Conservation (phyloP, 2,113 vertebrate species). For the Cyphomyrus discorhynchus region DNA sequence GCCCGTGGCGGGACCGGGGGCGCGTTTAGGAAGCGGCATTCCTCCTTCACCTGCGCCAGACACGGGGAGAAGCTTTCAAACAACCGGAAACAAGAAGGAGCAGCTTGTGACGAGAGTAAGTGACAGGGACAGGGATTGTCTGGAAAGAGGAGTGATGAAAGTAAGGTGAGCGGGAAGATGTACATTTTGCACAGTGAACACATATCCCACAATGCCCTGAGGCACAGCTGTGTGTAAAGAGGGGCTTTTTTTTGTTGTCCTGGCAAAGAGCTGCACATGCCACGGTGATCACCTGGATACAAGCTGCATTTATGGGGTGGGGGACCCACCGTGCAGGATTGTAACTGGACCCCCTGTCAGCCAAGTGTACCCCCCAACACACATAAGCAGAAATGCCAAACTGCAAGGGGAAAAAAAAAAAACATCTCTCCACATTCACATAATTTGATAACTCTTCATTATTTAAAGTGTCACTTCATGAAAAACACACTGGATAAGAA, state of each 20-base stretch:
- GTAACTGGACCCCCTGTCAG: background rate
- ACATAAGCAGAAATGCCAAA: background rate
- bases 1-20: slow-evolving; percentile 87
- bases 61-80: background rate
- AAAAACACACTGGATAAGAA: background rate
- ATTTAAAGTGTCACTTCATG: background rate
- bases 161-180: background rate
- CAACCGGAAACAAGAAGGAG: background rate
- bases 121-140: background rate
- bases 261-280: slow-evolving; percentile 12
- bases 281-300: slow-evolving; percentile 17
- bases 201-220: slow-evolving; percentile 16
- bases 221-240: slow-evolving; percentile 11
- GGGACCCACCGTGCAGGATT: background rate
- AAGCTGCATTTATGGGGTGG: background rate
- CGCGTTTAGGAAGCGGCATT: slow-evolving; percentile 87
- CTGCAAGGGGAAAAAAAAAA: background rate
- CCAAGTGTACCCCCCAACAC: background rate
- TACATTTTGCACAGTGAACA: slow-evolving; percentile 50
- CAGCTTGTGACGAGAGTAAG: background rate
- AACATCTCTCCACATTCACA: background rate
- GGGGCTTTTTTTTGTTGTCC: slow-evolving; percentile 9
- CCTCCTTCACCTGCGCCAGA: slow-evolving; percentile 81
- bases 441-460: background rate
- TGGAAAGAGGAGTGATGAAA: background rate